Conservation (phyloP, 2,888 invertebrate genomes). For the Bellardia pandia region DNA sequence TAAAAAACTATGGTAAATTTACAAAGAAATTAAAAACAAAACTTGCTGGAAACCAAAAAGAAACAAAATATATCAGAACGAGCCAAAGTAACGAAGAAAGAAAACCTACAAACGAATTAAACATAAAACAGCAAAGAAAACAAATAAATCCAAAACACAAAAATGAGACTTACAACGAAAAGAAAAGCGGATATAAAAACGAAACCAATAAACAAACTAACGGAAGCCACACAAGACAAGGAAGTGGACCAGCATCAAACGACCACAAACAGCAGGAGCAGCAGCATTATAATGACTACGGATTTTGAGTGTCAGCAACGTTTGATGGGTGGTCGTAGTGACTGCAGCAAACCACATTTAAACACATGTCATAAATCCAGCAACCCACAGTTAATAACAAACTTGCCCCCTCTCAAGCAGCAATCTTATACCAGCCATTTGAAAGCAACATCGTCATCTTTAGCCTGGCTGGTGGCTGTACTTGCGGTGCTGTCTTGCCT, state of each 20-base stretch:
- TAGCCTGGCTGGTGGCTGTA: conserved; percentile 72
- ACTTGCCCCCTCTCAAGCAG: background rate
- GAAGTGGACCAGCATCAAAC: conserved; percentile 17
- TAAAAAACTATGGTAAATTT: conserved; percentile 39
- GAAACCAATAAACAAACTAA: conserved; percentile 27
- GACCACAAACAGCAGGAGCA: conserved; percentile 12
- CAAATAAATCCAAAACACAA: conserved; percentile 24
- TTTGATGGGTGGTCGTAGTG: conserved; percentile 27
- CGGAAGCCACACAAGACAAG: conserved; percentile 19
- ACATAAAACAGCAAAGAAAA: conserved; percentile 6
- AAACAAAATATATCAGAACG: background rate
- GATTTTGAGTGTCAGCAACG: conserved; percentile 64
- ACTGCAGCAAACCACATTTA: background rate
- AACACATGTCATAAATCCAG: conserved; percentile 38
- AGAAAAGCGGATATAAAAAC: conserved; percentile 62
- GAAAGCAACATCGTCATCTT: background rate
- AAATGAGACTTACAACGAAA: conserved; percentile 71
- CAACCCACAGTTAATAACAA: background rate
- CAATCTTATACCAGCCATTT: background rate
- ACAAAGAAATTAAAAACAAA: conserved; percentile 17
- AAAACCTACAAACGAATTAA: conserved; percentile 1
- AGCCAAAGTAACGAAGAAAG: conserved; percentile 24
- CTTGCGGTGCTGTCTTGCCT: conserved; percentile 75
- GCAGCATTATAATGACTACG: conserved; percentile 29
- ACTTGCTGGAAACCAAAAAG: conserved; percentile 13